Percentiles rank a stretch among this genome's conserved stretches.
Evolutionary conservation across 2,888 invertebrate species (phyloP).

Genomic region (Adelognathus sp.): DNA sequence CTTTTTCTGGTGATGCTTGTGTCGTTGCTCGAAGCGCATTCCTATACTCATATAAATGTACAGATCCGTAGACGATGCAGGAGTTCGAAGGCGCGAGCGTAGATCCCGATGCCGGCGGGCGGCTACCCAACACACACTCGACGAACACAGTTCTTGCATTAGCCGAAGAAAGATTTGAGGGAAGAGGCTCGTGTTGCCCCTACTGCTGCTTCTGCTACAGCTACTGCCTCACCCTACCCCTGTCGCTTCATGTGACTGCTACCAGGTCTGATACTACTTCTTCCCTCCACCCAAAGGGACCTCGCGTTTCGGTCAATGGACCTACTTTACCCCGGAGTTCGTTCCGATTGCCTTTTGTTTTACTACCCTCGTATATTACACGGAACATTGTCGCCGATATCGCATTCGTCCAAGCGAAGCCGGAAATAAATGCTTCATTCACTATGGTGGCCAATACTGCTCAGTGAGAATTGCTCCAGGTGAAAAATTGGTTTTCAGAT

Average conservation of each 20-base stretch:
- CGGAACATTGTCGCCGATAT: background rate
- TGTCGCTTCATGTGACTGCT: background rate
- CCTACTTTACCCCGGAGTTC: conserved; percentile 17
- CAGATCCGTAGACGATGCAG: conserved; percentile 16
- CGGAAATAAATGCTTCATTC: too few species aligned
- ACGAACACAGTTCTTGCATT: conserved; percentile 79
- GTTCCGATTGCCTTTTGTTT: conserved; percentile 30
- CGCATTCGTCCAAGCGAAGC: background rate
- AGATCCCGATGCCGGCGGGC: conserved; percentile 62
- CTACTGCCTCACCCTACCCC: background rate
- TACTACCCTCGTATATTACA: background rate
- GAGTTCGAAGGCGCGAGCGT: background rate
- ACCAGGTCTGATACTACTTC: background rate
- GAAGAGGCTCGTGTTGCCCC: conserved; percentile 60
- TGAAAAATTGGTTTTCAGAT: too few species aligned
- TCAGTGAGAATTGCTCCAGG: too few species aligned
- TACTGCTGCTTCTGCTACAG: conserved; percentile 29
- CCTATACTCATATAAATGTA: conserved; percentile 37
- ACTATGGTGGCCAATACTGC: too few species aligned
- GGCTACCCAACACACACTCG: conserved; percentile 65
- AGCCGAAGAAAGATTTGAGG: conserved; percentile 79
- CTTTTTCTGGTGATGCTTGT: background rate
- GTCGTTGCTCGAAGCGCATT: conserved; percentile 32
- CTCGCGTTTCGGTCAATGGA: conserved; percentile 15
- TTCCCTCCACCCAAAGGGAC: background rate